Conservation (phyloP, 2,888 invertebrate genomes). For the Vannuccia rotundouncinata region DNA sequence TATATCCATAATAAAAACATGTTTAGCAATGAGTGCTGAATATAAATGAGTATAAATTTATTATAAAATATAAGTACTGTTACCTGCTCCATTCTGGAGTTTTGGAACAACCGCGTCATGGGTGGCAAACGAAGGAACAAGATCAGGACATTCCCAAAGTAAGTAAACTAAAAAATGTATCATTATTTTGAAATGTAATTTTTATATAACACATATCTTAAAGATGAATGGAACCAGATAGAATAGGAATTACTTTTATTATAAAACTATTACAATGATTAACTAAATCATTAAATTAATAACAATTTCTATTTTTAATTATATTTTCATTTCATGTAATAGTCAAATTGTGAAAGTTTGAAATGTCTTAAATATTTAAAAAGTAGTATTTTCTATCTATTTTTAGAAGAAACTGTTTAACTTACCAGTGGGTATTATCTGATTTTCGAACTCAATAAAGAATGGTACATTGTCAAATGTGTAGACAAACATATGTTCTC, state of each 20-base stretch:
- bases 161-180: constrained; percentile 19
- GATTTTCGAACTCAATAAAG: not conserved
- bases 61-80: not conserved
- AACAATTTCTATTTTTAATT: no score
- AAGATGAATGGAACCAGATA: no score
- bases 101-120: not conserved
- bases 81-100: constrained; percentile 24
- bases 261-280: no score
- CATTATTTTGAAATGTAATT: no score
- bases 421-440: not conserved
- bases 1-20: not conserved
- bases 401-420: not conserved
- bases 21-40: not conserved
- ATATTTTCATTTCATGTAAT: no score
- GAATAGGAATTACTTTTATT: no score
- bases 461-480: not conserved
- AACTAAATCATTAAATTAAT: no score
- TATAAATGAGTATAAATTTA: not conserved
- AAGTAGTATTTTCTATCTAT: no score
- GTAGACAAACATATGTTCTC: not conserved
- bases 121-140: not conserved
- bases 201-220: no score
- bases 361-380: no score
- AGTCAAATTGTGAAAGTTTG: no score
- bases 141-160: constrained; percentile 2